These are phyloP conservation scores for Notolabrus celidotus DNA, from an alignment of 2,797 vertebrate species.

Conservation along the genomic window DNA sequence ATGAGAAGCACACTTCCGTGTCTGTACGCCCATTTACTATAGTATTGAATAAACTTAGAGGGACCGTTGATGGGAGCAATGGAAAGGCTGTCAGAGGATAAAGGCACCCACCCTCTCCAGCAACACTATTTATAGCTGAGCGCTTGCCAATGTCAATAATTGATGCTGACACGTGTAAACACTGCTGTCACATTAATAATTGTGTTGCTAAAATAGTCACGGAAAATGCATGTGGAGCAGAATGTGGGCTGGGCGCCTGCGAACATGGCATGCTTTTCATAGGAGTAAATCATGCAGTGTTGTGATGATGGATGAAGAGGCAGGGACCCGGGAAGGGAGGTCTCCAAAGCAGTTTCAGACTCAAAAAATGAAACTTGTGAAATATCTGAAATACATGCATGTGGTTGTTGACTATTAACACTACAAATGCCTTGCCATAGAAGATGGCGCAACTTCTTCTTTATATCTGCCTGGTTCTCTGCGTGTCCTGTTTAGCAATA, in stretches of 20 bases:
- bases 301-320: constrained; percentile 3
- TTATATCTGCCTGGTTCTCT: constrained; percentile 73
- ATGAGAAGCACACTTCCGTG: constrained; percentile 43
- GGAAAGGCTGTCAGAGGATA: constrained; percentile 64
- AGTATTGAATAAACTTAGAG: constrained; percentile 39
- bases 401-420: constrained; percentile 44
- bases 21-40: constrained; percentile 44
- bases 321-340: neutral
- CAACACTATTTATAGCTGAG: constrained; percentile 76
- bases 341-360: constrained; percentile 1
- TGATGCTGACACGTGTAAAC: constrained; percentile 80
- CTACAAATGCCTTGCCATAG: constrained; percentile 67
- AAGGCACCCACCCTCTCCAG: constrained; percentile 53
- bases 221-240: constrained; percentile 47
- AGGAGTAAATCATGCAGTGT: constrained; percentile 16
- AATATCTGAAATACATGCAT: constrained; percentile 10
- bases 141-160: constrained; percentile 77
- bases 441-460: constrained; percentile 63
- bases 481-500: constrained; percentile 80
- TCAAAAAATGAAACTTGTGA: constrained; percentile 17
- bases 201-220: constrained; percentile 66
- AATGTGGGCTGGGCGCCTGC: constrained; percentile 18
- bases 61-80: constrained; percentile 46
- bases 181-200: constrained; percentile 78
- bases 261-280: constrained; percentile 16